A percentile compares a stretch with the other conserved stretches of the same genome.
These are phyloP conservation scores for Drosophila sordidapex DNA, from an alignment of 2,888 invertebrate genomes.

Conservation along the genomic window DNA sequence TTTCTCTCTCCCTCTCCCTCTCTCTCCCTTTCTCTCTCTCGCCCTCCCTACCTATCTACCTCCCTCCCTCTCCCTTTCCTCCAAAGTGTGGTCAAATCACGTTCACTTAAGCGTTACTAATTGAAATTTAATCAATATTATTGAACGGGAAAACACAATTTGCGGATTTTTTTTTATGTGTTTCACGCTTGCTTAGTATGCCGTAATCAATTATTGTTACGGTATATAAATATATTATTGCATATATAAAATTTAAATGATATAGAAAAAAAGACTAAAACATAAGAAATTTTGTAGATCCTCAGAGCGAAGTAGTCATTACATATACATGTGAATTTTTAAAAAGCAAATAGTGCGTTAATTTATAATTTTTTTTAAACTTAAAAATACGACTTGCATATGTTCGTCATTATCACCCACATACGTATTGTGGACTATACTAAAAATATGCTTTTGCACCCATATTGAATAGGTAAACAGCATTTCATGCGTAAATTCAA, in stretches of 20 bases:
- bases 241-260: neutral
- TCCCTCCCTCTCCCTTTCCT: neutral
- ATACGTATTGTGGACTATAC: slow-evolving; percentile 27
- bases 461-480: slow-evolving; percentile 6
- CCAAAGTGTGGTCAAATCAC: slow-evolving; percentile 22
- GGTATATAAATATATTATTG: neutral
- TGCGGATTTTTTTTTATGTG: neutral
- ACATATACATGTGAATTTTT: neutral
- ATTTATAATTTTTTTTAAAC: neutral
- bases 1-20: too few species aligned
- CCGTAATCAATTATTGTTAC: slow-evolving; percentile 1
- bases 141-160: slow-evolving; percentile 31
- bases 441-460: slow-evolving; percentile 50
- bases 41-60: accelerated
- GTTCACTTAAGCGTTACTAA: slow-evolving; percentile 72
- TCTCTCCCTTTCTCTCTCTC: too few species aligned
- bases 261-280: neutral
- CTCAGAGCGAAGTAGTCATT: neutral
- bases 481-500: neutral
- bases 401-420: slow-evolving; percentile 33
- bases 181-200: neutral
- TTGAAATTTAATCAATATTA: slow-evolving; percentile 73
- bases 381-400: neutral
- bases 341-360: neutral
- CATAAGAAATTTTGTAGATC: neutral